Evolutionary conservation across 2,888 invertebrate genomes (phyloP).

Genomic region (Metacarcinus magister): DNA sequence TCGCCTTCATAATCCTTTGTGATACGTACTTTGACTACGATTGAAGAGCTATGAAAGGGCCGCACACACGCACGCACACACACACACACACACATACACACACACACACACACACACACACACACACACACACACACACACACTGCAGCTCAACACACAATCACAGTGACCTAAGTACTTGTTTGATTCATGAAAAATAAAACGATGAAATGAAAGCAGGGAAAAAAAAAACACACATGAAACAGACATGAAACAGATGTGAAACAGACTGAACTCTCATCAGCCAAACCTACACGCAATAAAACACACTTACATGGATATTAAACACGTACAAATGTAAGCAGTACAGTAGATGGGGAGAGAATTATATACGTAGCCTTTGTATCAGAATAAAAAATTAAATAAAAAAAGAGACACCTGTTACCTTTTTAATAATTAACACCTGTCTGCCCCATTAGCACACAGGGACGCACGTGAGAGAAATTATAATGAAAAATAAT

Average conservation of each 20-base stretch:
- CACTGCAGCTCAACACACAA: background rate
- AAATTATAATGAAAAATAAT: background rate
- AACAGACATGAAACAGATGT: too few relatives aligned
- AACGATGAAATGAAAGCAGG: too few relatives aligned
- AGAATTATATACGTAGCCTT: background rate
- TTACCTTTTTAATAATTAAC: background rate
- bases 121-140: background rate
- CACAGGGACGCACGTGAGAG: background rate
- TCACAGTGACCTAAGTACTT: too few relatives aligned
- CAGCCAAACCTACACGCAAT: too few relatives aligned
- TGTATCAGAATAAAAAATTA: background rate
- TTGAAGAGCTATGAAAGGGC: background rate
- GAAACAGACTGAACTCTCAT: too few relatives aligned
- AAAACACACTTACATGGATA: too few relatives aligned
- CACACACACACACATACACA: constrained; percentile 4
- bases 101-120: background rate
- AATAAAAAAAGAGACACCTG: background rate
- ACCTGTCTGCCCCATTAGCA: background rate
- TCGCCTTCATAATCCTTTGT: background rate
- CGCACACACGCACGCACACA: background rate
- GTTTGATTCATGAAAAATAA: too few relatives aligned
- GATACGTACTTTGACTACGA: background rate
- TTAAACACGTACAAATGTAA: too few relatives aligned
- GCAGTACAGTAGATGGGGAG: too few relatives aligned
- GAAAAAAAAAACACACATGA: too few relatives aligned